Conservation (phyloP, 2,797 vertebrate genomes). For the Molossus alvarezi region DNA sequence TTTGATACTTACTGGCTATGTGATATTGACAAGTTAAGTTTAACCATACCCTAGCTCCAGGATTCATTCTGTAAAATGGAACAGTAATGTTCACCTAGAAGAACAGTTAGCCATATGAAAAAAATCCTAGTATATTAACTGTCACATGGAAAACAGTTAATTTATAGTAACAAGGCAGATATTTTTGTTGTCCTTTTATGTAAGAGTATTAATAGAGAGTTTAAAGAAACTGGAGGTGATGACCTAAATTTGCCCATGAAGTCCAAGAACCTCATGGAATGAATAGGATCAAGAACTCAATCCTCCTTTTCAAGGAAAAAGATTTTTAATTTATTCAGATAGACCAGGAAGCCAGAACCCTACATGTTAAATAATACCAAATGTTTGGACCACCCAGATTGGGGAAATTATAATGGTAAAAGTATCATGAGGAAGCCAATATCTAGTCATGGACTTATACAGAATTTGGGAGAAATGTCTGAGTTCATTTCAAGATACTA, state of each 20-base stretch:
- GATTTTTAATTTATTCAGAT: background rate
- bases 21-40: background rate
- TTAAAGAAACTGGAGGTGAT: background rate
- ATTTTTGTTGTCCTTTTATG: conserved; percentile 2
- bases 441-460: background rate
- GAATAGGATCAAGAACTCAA: background rate
- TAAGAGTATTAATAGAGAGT: background rate
- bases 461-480: background rate
- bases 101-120: background rate
- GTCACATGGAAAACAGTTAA: background rate
- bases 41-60: background rate
- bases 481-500: background rate
- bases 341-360: background rate
- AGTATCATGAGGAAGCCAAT: background rate
- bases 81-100: conserved; percentile 2
- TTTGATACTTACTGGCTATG: background rate
- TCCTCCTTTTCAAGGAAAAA: background rate
- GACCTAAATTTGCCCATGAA: conserved; percentile 14
- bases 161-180: background rate
- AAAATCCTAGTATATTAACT: background rate
- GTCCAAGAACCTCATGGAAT: background rate
- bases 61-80: background rate
- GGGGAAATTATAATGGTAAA: background rate
- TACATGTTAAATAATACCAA: background rate
- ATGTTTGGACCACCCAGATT: background rate